Base-by-base conservation (phyloP, 2,888 invertebrate genomes). In the Asteroscopus sphinx region DNA sequence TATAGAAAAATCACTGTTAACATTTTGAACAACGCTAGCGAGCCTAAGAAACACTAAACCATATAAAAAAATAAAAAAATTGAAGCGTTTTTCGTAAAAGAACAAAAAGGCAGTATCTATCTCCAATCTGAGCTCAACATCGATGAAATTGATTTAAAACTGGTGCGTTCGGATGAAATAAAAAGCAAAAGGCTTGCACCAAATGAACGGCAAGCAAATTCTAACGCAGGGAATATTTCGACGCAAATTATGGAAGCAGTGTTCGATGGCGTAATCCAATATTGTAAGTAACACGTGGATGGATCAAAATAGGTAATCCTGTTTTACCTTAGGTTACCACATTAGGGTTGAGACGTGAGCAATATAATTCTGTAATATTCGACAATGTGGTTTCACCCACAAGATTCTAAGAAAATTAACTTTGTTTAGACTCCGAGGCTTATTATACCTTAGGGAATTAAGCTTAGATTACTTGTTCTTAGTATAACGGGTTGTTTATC, bases 231-330 rank as follows among this genome's bases (percentile, higher is more conserved):
- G 1, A 57, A 57, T 28, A 16, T 40, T 17, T 6, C 13, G 6
- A 33, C 7, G 13, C 21, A n/a, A 26, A 26, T 26, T 39, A 16
- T 32, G 25, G n/a, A 2, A 15, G 7, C 12, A 28, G 3, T 21
- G 45, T 13, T 28, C 15, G 13, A 40, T 26, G 26, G 4, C 12
- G 30, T 53, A 54, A 65, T 49, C 36, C 11, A 51, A 45, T 54
- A 47, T 25, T 11, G 28, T n/a, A 25, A 17, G 12, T 36, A 45
- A 17, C 49, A 57, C 44, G 51, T 37, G 47, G 12, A 33, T 37
- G 8, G 40, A 53, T 49, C 11, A 6, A 28, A 49, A 72, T 56
- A 40, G 36, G 46, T 67, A 51, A 68, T 47, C 62, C 56, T 36
- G 28, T 62, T 56, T 46, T 48, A 12, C 8, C 13, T 28, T 12